Base-by-base conservation (phyloP, 2,888 invertebrate species). In the Standfussiana lucernea region DNA sequence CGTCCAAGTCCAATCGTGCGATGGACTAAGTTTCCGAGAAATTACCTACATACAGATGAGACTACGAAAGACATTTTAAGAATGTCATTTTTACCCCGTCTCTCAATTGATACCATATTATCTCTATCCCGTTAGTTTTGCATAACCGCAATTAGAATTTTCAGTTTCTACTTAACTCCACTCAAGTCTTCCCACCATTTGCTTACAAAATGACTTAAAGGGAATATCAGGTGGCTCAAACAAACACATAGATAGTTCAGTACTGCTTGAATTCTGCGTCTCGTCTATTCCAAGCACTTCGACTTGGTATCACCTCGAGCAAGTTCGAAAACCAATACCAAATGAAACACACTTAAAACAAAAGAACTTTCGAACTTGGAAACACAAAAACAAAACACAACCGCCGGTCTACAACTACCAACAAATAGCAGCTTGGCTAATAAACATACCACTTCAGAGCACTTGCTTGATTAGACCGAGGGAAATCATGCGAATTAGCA, bases 401-500 rank as follows among this genome's bases (percentile, higher is more conserved):
- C 65, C 83, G 88, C 86, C 59, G 68, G 83, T 86, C 79, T 82
- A 59, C 74, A 67, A 32, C 62, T 45, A 47, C 42, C 67, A 72
- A 53, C 56, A 77, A 65, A 77, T 65, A 82, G 45, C 32, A 66
- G 69, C 62, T 62, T 35, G 53, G 50, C 62, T 91, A 90, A 91
- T 92, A 92, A 91, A 90, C 90, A 85, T 84, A 85, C 88, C 88
- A 89, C 87, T 91, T 89, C 84, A 85, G 89, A 92, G 90, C 94
- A 94, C 93, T 94, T 87, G 93, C 87, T 91, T 94, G 94, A 94
- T 94, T 95, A 93, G 92, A 91, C 89, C 85, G 78, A 77, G 86
- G 90, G 86, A 91, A 93, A 93, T 94, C 94, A 94, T 93, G 92
- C 90, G 92, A 93, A 95, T 94, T 93, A 93, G 91, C 87, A 59